Evolutionary conservation across 2,797 vertebrate genomes (phyloP).

Genomic region (Peromyscus melanophrys): DNA sequence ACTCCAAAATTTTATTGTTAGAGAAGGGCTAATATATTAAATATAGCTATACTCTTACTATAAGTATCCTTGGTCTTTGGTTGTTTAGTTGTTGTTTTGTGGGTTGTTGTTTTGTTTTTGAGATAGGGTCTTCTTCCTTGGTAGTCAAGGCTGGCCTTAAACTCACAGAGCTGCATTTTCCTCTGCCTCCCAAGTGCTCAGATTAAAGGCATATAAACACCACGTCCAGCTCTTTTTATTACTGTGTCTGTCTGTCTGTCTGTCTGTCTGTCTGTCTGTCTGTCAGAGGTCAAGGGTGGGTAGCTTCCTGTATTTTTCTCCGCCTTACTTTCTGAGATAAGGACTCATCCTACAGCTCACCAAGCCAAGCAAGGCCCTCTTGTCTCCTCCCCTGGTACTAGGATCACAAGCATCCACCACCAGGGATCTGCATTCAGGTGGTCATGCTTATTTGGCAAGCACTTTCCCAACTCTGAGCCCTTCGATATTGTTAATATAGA

Average conservation of each 20-base stretch:
- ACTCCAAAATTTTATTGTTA: slow-evolving; percentile 35
- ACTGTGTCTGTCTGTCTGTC: neutral
- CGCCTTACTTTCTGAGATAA: neutral
- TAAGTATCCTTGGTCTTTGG: neutral
- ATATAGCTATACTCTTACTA: neutral
- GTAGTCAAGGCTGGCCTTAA: neutral
- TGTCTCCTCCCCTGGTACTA: neutral
- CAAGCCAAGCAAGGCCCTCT: neutral
- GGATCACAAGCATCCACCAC: neutral
- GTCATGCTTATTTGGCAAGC: neutral
- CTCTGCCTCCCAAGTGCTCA: neutral
- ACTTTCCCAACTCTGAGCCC: neutral
- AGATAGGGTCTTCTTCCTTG: too few relatives aligned
- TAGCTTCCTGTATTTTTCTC: neutral
- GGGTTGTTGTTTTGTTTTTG: neutral
- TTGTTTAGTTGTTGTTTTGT: neutral
- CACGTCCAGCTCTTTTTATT: neutral
- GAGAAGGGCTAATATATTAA: slow-evolving; percentile 42
- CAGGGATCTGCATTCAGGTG: neutral
- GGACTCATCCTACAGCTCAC: neutral
- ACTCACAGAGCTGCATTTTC: neutral
- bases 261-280: neutral
- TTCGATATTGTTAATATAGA: slow-evolving; percentile 36
- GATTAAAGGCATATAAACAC: neutral
- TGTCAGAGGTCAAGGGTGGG: neutral